Conservation (phyloP, 2,113 vertebrate species). For the Syngnathus floridae region DNA sequence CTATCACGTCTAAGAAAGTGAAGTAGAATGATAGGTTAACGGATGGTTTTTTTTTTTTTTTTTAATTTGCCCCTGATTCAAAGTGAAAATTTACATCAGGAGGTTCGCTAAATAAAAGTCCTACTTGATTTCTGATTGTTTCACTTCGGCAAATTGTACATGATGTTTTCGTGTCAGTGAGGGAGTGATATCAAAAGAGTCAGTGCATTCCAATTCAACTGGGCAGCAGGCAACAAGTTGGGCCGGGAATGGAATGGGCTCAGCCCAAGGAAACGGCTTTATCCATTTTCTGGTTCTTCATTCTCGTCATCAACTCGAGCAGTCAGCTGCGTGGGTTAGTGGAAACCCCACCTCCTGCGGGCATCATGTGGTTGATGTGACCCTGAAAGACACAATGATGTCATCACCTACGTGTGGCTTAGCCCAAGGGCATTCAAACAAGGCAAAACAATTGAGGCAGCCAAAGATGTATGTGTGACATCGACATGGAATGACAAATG, state of each 20-base stretch:
- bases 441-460: neutral
- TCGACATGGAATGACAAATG: too few relatives aligned
- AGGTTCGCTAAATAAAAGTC: neutral
- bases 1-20: neutral
- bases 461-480: too few relatives aligned
- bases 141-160: neutral
- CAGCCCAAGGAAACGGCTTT: neutral
- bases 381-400: slow-evolving; percentile 29
- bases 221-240: neutral
- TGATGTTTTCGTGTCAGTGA: neutral
- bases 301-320: neutral
- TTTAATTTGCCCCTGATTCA: neutral
- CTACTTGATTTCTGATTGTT: neutral
- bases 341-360: neutral
- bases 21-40: neutral
- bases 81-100: neutral
- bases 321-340: slow-evolving; percentile 19
- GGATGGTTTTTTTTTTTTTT: neutral
- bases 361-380: slow-evolving; percentile 51
- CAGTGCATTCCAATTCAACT: neutral
- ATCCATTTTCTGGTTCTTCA: neutral
- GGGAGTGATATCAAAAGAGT: neutral
- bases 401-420: neutral
- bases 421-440: neutral
- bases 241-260: neutral